Conservation (phyloP, 2,888 invertebrate species). For the Neoaliturus tenellus region DNA sequence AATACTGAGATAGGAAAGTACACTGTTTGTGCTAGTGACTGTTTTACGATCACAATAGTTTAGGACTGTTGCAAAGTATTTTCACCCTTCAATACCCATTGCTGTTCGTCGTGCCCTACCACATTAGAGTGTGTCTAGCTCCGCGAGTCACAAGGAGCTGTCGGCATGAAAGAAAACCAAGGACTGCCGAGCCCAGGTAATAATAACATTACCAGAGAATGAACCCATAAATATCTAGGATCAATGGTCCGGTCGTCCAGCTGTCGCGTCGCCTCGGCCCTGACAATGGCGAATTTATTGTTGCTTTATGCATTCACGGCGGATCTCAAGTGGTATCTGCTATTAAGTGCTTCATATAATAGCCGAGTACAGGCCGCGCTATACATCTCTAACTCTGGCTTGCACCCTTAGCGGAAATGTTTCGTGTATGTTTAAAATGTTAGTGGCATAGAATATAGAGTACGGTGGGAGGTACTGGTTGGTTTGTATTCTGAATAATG, state of each 20-base stretch:
- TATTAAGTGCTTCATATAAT: constrained; percentile 24
- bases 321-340: constrained; percentile 17
- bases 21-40: too few relatives aligned
- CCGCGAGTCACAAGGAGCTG: not conserved
- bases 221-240: constrained; percentile 42
- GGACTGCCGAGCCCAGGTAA: not conserved
- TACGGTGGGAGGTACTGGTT: too few relatives aligned
- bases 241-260: constrained; percentile 23
- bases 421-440: too few relatives aligned
- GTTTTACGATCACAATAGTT: too few relatives aligned
- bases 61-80: too few relatives aligned
- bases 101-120: too few relatives aligned
- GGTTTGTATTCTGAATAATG: too few relatives aligned
- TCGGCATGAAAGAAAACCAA: not conserved
- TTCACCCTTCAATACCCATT: too few relatives aligned
- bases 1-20: too few relatives aligned
- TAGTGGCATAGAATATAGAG: too few relatives aligned
- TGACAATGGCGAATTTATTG: constrained; percentile 37
- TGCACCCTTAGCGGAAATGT: not conserved
- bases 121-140: too few relatives aligned
- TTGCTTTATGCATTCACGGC: constrained; percentile 32
- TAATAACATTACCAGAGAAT: constrained; percentile 36
- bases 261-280: not conserved
- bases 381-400: not conserved
- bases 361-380: not conserved